Evolutionary conservation across 2,113 vertebrate species (phyloP).

Genomic region (Entomyzon cyanotis): DNA sequence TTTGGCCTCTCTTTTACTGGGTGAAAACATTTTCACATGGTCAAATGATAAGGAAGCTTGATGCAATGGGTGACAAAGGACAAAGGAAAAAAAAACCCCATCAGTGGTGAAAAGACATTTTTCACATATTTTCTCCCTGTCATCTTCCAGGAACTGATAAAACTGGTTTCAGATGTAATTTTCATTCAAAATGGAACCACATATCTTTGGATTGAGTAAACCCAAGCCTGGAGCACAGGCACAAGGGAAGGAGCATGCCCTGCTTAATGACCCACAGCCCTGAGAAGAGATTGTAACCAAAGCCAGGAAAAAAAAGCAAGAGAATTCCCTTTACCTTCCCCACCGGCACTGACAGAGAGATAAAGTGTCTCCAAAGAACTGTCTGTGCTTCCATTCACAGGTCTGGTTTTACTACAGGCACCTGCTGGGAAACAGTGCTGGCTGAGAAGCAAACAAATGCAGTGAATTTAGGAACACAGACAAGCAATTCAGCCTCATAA

Average conservation of each 20-base stretch:
- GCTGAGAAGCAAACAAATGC: not conserved
- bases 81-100: not conserved
- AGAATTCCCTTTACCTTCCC: not conserved
- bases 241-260: not conserved
- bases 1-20: not conserved
- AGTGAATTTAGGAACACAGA: not conserved
- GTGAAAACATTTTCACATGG: slow-evolving; percentile 36
- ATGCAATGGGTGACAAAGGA: slow-evolving; percentile 7
- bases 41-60: slow-evolving; percentile 11
- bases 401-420: not conserved
- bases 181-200: slow-evolving; percentile 5
- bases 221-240: not conserved
- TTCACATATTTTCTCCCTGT: slow-evolving; percentile 39
- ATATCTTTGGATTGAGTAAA: not conserved
- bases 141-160: slow-evolving; percentile 50
- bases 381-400: not conserved
- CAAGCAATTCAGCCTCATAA: not conserved
- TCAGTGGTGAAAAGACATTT: slow-evolving; percentile 14
- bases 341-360: not conserved
- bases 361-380: not conserved
- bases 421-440: not conserved
- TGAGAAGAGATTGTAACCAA: not conserved
- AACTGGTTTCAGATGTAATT: slow-evolving; percentile 53
- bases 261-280: slow-evolving; percentile 3
- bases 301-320: not conserved